phyloP scores from a whole-genome alignment of 2,888 invertebrate genomes.

The Proisotoma minuta region DNA sequence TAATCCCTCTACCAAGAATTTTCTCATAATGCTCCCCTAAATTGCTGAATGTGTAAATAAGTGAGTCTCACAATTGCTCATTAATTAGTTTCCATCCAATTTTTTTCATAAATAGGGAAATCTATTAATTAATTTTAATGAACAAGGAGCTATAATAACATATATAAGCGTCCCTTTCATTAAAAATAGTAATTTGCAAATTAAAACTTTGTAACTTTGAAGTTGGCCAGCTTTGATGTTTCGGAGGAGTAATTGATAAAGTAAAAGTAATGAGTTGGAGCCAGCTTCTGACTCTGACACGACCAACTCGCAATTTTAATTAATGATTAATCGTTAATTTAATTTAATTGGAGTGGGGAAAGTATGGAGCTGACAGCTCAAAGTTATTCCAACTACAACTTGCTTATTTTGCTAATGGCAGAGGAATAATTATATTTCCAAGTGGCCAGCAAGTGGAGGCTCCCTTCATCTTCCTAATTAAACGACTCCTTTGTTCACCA shows the following conservation, averaged over 20 bases:
- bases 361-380: no score
- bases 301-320: conserved; percentile 23
- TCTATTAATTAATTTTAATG: not conserved
- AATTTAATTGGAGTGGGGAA: conserved; percentile 36
- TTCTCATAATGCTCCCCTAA: no score
- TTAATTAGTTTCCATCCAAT: not conserved
- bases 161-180: no score
- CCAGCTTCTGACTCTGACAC: not conserved
- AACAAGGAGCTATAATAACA: no score
- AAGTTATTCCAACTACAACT: no score
- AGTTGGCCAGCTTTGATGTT: conserved; percentile 1
- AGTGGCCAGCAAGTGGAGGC: conserved; percentile 16
- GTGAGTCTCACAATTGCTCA: no score
- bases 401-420: conserved; percentile 14
- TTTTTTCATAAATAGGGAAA: not conserved
- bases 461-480: conserved; percentile 19
- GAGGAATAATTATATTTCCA: not conserved
- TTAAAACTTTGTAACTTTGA: no score
- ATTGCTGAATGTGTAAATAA: no score
- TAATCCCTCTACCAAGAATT: no score
- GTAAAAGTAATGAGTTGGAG: not conserved
- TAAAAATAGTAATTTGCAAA: no score
- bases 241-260: not conserved
- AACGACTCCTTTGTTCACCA: not conserved
- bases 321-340: conserved; percentile 39